A percentile compares a stretch with the other conserved stretches of the same genome.
These are phyloP conservation scores for Rotaria socialis DNA, from an alignment of 2,888 invertebrate genomes.

Conservation along the genomic window DNA sequence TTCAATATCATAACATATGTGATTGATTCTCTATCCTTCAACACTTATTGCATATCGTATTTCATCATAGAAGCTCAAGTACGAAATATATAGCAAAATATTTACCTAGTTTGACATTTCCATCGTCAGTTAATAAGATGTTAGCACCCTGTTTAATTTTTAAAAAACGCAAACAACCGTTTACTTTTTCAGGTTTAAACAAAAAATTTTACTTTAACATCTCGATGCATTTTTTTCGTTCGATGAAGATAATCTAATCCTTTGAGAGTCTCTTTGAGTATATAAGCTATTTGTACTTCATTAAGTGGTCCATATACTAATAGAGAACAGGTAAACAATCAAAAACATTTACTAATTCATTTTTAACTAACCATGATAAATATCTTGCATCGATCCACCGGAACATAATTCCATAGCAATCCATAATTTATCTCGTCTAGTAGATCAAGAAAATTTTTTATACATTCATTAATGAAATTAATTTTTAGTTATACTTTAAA, in stretches of 20 bases:
- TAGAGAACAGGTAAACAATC: constrained; percentile 50
- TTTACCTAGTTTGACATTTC: constrained; percentile 78
- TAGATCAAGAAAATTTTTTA: not conserved
- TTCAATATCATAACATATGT: too few species aligned
- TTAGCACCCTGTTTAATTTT: constrained; percentile 71
- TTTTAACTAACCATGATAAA: constrained; percentile 75
- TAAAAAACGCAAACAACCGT: constrained; percentile 57
- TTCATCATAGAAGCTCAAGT: too few species aligned
- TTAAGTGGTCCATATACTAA: constrained; percentile 85
- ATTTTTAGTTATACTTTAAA: constrained; percentile 63
- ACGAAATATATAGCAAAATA: constrained; percentile 52
- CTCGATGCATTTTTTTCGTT: constrained; percentile 93
- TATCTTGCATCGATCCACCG: constrained; percentile 94
- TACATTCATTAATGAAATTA: not conserved
- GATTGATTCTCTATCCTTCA: too few species aligned
- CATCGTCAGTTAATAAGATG: constrained; percentile 87
- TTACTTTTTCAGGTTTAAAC: not conserved
- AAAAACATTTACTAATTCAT: constrained; percentile 48
- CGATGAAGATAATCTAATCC: constrained; percentile 90
- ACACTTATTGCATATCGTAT: too few species aligned
- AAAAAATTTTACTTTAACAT: constrained; percentile 62
- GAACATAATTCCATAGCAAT: constrained; percentile 99
- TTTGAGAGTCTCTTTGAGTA: constrained; percentile 89
- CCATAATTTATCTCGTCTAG: constrained; percentile 84
- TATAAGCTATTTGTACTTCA: constrained; percentile 93